These are phyloP conservation scores for Micromesistius poutassou DNA, from an alignment of 2,797 vertebrate species.

Conservation along the genomic window DNA sequence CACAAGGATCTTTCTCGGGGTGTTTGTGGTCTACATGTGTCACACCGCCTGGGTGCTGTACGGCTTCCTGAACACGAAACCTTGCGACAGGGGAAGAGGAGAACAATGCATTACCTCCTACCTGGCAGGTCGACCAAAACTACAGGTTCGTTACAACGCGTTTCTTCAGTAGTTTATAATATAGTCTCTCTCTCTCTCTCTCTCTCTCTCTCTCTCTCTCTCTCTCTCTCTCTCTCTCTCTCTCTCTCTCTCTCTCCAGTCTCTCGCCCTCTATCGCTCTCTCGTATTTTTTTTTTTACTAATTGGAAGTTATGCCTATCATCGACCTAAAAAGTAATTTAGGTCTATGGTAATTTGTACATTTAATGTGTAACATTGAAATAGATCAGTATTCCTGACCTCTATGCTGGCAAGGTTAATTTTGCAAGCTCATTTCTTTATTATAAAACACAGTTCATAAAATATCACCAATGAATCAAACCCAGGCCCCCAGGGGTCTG, in stretches of 20 bases:
- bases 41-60: slow-evolving; percentile 96
- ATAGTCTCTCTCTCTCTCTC: not conserved
- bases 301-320: not conserved
- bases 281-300: not conserved
- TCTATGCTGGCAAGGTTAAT: not conserved
- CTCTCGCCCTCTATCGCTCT: not conserved
- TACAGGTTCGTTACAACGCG: slow-evolving; percentile 74
- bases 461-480: not conserved
- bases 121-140: slow-evolving; percentile 79
- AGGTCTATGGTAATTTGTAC: not conserved
- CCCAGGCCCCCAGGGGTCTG: not conserved
- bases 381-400: not conserved
- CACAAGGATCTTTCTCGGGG: slow-evolving; percentile 84
- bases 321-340: not conserved
- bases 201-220: not conserved
- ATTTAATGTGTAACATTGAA: not conserved
- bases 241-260: not conserved
- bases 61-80: slow-evolving; percentile 88
- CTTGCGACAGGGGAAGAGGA: slow-evolving; percentile 72
- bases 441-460: not conserved
- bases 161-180: not conserved
- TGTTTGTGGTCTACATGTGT: slow-evolving; percentile 87
- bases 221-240: not conserved
- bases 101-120: slow-evolving; percentile 84
- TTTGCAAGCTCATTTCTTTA: not conserved